Base-by-base conservation (phyloP, 2,888 invertebrate genomes). In the Camptogramma bilineatum region DNA sequence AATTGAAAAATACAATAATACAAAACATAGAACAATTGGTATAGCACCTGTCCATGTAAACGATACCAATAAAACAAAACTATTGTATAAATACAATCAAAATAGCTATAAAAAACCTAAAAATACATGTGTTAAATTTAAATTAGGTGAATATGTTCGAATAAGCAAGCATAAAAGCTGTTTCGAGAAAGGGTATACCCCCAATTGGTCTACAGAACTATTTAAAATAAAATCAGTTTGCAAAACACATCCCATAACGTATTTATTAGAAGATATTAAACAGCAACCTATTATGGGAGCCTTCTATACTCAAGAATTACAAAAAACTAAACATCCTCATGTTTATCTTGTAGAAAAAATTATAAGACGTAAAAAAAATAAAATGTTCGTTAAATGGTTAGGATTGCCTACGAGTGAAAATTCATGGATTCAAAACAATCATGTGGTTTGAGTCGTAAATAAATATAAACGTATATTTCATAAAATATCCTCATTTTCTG, bases 201-300 rank as follows among this genome's bases (percentile, higher is more conserved):
- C 79, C 0, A 75, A 76, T 52, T 81, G 78, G 77, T 62, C 62
- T 7, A 57, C 62, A 34, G 57, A 62, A 46, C 13, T 62, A 24
- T 62, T 57, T 21, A 52, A 52, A 52, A 48, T 62, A 5, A n/a
- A n/a, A n/a, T 52, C 1, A 52, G 48, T 28, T 24, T 48, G 1
- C 55, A 56, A 39, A n/a, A 52, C 10, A 39, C 46, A 10, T 9
- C 62, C 62, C 0, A 17, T 48, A 9, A 62, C 56, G 10, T 62
- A 57, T 52, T n/a, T 52, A n/a, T n/a, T 62, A 28, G 28, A 52
- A 57, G 62, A 62, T 18, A 34, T 9, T 7, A 42, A 7, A 19
- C 13, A 44, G 1, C 44, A 52, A 10, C 21, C 46, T 10, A 62
- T 62, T 16, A 34, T 62, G 19, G 60, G 60, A 34, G 51, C 55